Evolutionary conservation across 1,140 invertebrate species (phyloP), one percentile per base, ranked within the genome.

Genomic region (Temnothorax nylanderi): DNA sequence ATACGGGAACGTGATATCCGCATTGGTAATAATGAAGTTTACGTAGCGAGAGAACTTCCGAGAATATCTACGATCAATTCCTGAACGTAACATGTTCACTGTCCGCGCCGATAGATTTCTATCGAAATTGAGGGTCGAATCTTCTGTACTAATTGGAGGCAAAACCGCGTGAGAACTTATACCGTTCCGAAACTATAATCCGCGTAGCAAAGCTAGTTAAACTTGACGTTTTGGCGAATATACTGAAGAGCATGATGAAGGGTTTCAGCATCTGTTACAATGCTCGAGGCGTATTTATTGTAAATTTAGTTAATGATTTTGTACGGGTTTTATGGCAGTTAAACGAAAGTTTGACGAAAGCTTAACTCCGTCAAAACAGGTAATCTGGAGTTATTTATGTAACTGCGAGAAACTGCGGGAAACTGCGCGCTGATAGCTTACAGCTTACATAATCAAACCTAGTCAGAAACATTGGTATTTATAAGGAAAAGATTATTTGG

Each of bases 81-180:
- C 41, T 49, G 41, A 16, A 16, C 41, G 6, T 34, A 72, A 72
- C 34, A 5, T 16, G 6, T 72, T 13, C 3, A 32, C 10, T 60
- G 37, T 82, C 58, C 32, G 18, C 54, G 11, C 37, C n/a, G 41
- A 75, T 47, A 75, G 44, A 62, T 84, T 69, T 69, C 65, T 44
- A 34, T 21, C 5, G 6, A 44, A 69, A 49, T 47, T 60, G 69
- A 84, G 11, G 21, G 26, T 74, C 54, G 41, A 47, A 74, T 58
- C 78, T 82, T 72, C 51, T 18, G 18, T 82, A 34, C 41, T 84
- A 75, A 84, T 84, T 75, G 41, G 32, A 75, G 54, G 8, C 18
- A 49, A 74, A 84, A 41, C 75, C 13, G 44, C 18, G 67, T 13
- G 64, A 56, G 51, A 81, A 82, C 54, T 82, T 82, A 18, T n/a